phyloP scores from a whole-genome alignment of 2,797 vertebrate species.

The Poeciliopsis infans region DNA sequence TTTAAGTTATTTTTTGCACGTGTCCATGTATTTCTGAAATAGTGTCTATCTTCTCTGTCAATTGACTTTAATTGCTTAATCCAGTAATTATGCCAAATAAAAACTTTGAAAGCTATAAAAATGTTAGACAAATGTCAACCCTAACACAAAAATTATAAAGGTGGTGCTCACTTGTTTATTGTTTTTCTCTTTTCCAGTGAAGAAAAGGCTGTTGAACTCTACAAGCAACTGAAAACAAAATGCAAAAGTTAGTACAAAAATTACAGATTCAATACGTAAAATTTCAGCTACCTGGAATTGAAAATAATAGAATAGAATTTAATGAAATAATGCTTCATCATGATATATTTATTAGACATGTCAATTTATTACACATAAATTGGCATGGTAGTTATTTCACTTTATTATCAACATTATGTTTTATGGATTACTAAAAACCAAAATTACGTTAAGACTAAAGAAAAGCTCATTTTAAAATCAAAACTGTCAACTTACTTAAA shows the following conservation, averaged over 20 bases:
- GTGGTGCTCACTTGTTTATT: not conserved
- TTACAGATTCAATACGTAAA: not conserved
- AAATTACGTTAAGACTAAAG: not conserved
- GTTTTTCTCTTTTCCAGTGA: constrained; percentile 78
- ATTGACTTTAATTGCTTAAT: not conserved
- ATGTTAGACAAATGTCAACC: not conserved
- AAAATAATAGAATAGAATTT: not conserved
- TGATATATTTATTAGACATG: not conserved
- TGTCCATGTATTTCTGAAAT: not conserved
- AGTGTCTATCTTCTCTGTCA: not conserved
- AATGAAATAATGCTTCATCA: not conserved
- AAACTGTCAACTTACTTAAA: not conserved
- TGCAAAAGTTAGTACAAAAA: constrained; percentile 88
- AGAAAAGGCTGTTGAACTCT: constrained; percentile 93
- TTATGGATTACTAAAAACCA: not conserved
- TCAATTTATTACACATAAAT: not conserved
- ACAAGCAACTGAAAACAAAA: constrained; percentile 94
- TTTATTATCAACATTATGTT: not conserved
- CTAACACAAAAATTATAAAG: not conserved
- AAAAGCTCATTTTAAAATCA: not conserved
- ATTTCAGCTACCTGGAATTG: not conserved
- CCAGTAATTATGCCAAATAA: not conserved
- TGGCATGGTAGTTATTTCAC: not conserved
- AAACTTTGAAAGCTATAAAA: too few relatives aligned
- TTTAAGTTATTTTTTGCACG: not conserved